Conservation (phyloP, 2,113 vertebrate genomes). For the Dipodomys stephensi region DNA sequence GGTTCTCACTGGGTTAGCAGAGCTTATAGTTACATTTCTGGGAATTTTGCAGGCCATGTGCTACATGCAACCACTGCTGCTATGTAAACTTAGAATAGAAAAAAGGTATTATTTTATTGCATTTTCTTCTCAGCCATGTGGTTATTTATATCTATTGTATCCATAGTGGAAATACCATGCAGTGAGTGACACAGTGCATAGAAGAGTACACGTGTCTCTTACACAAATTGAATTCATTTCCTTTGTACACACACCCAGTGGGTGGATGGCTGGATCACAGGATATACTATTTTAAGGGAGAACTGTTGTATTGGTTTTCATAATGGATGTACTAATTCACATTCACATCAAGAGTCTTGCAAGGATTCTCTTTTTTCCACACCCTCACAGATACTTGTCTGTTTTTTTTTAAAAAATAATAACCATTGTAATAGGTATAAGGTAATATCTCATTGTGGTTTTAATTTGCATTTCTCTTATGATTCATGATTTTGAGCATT, state of each 20-base stretch:
- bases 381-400: background rate
- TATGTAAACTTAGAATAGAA: background rate
- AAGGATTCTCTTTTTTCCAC: background rate
- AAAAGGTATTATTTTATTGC: background rate
- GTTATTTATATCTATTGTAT: background rate
- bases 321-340: background rate
- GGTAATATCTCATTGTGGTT: background rate
- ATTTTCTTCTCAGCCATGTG: background rate
- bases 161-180: conserved; percentile 2
- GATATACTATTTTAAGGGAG: background rate
- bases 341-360: background rate
- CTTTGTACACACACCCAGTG: background rate
- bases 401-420: background rate
- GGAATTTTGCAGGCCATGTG: conserved; percentile 16
- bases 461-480: background rate
- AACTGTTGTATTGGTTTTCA: background rate
- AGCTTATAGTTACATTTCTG: background rate
- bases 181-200: background rate
- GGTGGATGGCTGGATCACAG: background rate
- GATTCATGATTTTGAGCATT: background rate
- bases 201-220: background rate
- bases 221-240: background rate
- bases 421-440: background rate
- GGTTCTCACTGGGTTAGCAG: background rate
- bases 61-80: background rate